Conservation (phyloP, 2,888 invertebrate genomes). For the Dryadula phaetusa region DNA sequence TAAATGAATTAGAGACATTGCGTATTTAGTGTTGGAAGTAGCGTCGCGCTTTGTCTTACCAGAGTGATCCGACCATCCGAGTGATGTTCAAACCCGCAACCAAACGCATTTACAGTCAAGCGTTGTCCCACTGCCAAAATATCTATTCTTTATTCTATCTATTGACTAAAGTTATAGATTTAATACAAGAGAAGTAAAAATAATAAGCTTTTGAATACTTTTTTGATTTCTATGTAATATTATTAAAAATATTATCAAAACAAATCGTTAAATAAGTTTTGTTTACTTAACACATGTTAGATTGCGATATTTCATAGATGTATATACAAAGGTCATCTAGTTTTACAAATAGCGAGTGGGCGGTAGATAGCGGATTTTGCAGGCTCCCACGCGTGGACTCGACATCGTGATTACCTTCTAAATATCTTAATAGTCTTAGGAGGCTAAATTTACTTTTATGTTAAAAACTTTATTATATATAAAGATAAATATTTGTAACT, state of each 20-base stretch:
- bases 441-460: slow-evolving; percentile 19
- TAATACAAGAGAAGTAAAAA: not conserved
- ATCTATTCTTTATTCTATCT: too few relatives aligned
- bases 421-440: slow-evolving; percentile 17
- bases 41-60: too few relatives aligned
- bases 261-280: not conserved
- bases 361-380: slow-evolving; percentile 43
- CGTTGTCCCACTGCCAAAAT: too few relatives aligned
- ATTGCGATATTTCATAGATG: slow-evolving; percentile 37
- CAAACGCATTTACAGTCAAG: too few relatives aligned
- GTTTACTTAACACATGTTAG: slow-evolving; percentile 2
- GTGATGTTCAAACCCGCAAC: too few relatives aligned
- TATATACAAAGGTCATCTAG: slow-evolving; percentile 45
- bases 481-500: not conserved
- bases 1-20: too few relatives aligned
- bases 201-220: not conserved
- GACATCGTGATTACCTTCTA: slow-evolving; percentile 41
- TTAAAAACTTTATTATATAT: slow-evolving; percentile 10
- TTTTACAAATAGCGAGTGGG: slow-evolving; percentile 40
- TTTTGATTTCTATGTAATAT: not conserved
- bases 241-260: not conserved
- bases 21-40: too few relatives aligned
- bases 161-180: not conserved
- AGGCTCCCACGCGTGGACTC: slow-evolving; percentile 46
- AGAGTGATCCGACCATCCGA: too few relatives aligned